Conservation (phyloP, 2,797 vertebrate species). For the Gallinago solitaria region DNA sequence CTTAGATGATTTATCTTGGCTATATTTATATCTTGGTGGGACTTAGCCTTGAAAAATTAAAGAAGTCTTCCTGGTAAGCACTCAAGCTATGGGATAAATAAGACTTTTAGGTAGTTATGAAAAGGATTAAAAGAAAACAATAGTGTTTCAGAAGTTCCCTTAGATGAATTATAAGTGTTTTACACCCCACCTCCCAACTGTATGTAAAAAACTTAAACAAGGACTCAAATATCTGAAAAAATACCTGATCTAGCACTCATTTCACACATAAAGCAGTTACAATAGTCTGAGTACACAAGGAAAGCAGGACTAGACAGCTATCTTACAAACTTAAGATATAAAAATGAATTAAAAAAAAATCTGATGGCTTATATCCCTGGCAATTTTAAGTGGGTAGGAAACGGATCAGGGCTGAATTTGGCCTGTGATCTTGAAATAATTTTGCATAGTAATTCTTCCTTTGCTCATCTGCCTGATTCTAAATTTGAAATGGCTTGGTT, state of each 20-base stretch:
- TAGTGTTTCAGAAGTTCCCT: not conserved
- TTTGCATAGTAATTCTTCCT: not conserved
- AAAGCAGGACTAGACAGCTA: not conserved
- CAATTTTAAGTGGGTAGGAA: not conserved
- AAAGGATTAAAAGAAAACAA: not conserved
- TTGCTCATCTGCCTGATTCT: not conserved
- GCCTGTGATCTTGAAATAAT: not conserved
- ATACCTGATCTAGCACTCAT: not conserved
- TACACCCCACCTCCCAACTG: fast-evolving
- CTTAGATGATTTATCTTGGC: not conserved
- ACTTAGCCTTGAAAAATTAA: not conserved
- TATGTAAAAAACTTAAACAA: not conserved
- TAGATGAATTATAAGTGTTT: not conserved
- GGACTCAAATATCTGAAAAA: not conserved
- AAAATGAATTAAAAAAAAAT: not conserved
- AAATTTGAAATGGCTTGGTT: not conserved
- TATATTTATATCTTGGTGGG: not conserved
- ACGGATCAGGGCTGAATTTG: not conserved
- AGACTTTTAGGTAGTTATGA: not conserved
- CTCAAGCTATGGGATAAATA: not conserved
- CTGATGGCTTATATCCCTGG: not conserved
- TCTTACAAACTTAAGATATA: not conserved
- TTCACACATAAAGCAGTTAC: not conserved
- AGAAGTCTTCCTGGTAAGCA: not conserved
- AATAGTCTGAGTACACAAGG: not conserved